These are phyloP conservation scores for Zelleria hepariella DNA, from an alignment of 2,888 invertebrate species.

Conservation along the genomic window DNA sequence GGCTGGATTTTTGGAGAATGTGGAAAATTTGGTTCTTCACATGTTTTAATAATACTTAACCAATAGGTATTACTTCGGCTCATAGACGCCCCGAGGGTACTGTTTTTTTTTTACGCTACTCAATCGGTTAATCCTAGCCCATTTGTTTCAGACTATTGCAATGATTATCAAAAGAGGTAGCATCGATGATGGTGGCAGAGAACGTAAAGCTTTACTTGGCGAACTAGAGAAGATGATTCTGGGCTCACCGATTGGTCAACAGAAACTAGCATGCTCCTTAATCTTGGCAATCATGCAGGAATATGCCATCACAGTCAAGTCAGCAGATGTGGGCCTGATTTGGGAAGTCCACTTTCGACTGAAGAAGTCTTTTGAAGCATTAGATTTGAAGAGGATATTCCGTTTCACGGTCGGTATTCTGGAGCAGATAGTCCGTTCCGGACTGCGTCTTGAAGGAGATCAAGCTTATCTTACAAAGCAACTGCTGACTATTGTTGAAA, in stretches of 20 bases:
- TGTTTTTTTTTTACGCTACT: too few relatives aligned
- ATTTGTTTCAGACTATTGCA: conserved; percentile 76
- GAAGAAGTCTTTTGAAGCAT: conserved; percentile 87
- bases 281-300: conserved; percentile 89
- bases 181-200: conserved; percentile 79
- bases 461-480: conserved; percentile 75
- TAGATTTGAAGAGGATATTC: conserved; percentile 86
- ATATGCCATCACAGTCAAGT: conserved; percentile 87
- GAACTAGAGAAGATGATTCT: conserved; percentile 85
- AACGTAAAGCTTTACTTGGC: conserved; percentile 76
- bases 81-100: too few relatives aligned
- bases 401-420: conserved; percentile 58
- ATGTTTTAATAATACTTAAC: too few relatives aligned
- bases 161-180: conserved; percentile 90
- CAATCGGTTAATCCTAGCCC: too few relatives aligned
- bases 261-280: conserved; percentile 87
- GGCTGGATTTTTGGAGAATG: too few relatives aligned
- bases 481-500: conserved; percentile 83
- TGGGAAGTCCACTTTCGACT: conserved; percentile 90
- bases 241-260: conserved; percentile 83
- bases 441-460: conserved; percentile 63
- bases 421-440: conserved; percentile 55
- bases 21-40: too few relatives aligned
- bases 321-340: conserved; percentile 88
- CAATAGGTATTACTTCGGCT: too few relatives aligned